Conservation (phyloP, 2,113 vertebrate species). For the Stegostoma tigrinum region DNA sequence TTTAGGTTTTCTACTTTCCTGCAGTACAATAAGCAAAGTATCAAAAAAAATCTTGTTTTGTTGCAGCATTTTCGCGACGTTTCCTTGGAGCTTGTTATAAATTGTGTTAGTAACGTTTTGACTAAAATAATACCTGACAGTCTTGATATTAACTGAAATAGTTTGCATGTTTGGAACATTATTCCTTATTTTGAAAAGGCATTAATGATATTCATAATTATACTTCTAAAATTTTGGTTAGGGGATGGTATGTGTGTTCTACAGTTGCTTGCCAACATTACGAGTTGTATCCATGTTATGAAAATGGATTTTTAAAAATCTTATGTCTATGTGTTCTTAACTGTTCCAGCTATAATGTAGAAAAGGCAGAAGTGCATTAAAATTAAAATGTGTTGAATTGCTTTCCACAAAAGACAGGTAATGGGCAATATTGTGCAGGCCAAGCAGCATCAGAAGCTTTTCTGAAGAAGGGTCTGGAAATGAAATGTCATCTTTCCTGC, state of each 20-base stretch:
- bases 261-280: background rate
- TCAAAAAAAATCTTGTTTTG: background rate
- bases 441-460: no score
- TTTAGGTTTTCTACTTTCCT: no score
- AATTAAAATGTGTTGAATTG: background rate
- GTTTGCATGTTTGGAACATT: no score
- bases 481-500: no score
- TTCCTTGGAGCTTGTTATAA: background rate
- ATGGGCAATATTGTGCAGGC: background rate
- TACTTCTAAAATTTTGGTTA: background rate
- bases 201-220: background rate
- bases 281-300: background rate
- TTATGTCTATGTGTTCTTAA: background rate
- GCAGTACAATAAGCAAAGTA: background rate
- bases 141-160: no score
- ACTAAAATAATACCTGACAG: background rate
- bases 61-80: background rate
- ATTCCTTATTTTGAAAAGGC: no score
- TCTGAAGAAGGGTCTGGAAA: no score
- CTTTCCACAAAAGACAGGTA: background rate
- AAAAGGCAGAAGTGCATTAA: background rate
- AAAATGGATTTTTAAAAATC: background rate
- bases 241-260: background rate
- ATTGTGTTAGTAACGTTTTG: background rate
- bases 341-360: background rate